Conservation (phyloP, 2,797 vertebrate species). For the Falco cherrug region DNA sequence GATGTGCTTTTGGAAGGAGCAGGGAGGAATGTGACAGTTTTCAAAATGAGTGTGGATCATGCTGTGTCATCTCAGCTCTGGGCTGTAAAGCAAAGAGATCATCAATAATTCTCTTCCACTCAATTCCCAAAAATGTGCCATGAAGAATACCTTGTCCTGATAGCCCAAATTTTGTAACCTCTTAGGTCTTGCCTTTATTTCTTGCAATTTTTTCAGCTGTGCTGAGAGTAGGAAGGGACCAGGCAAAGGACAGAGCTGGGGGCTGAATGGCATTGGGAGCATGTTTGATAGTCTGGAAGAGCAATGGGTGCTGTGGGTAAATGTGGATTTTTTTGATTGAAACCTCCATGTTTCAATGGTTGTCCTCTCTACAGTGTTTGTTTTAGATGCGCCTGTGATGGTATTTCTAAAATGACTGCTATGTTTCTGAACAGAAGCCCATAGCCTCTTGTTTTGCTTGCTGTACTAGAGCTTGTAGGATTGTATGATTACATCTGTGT, state of each 20-base stretch:
- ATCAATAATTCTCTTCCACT: background rate
- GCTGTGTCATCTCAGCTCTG: background rate
- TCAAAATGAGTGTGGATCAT: background rate
- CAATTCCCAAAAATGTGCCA: background rate
- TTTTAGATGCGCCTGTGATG: background rate
- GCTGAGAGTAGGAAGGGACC: background rate
- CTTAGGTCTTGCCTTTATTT: background rate
- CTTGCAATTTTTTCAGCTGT: background rate
- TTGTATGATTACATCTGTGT: background rate
- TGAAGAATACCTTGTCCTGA: background rate
- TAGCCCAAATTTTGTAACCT: background rate
- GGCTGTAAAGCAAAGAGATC: background rate
- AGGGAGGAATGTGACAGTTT: background rate
- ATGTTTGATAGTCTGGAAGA: background rate
- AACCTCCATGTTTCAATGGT: background rate
- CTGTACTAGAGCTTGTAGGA: background rate
- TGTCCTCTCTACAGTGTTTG: background rate
- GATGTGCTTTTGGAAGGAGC: background rate
- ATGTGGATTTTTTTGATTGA: background rate
- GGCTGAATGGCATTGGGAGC: background rate
- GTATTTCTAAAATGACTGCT: background rate
- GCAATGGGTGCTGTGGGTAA: fast-evolving
- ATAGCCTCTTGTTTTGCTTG: background rate
- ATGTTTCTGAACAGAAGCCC: background rate
- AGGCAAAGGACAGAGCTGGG: background rate